Conservation (phyloP, 1,140 invertebrate species). For the Triops longicaudatus region DNA sequence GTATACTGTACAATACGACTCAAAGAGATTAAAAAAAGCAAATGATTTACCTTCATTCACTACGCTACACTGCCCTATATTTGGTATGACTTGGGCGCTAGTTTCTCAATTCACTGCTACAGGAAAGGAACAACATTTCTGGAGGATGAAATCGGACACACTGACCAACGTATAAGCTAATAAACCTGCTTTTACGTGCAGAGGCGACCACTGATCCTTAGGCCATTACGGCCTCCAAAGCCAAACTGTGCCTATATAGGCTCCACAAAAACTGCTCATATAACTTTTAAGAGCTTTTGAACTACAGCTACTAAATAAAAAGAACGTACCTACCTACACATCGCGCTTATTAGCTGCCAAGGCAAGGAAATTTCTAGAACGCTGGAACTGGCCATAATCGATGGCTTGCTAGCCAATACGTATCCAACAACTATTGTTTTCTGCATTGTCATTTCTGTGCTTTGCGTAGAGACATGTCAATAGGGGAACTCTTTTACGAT, state of each 20-base stretch:
- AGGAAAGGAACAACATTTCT: not conserved
- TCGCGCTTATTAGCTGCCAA: not conserved
- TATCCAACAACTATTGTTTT: not conserved
- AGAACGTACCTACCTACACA: not conserved
- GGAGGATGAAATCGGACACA: not conserved
- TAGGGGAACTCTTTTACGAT: not conserved
- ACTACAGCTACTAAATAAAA: not conserved
- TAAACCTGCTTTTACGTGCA: not conserved
- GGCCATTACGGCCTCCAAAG: too few relatives aligned
- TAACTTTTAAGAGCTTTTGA: not conserved
- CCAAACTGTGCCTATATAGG: not conserved
- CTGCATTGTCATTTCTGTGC: not conserved
- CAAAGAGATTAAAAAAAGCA: too few relatives aligned
- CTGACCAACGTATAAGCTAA: not conserved
- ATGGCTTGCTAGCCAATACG: not conserved
- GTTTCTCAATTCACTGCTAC: not conserved
- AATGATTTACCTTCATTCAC: too few relatives aligned
- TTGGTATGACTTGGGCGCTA: too few relatives aligned
- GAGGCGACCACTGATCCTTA: too few relatives aligned
- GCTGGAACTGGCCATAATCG: not conserved
- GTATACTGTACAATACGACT: too few relatives aligned
- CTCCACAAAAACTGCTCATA: not conserved
- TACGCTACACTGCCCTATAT: too few relatives aligned
- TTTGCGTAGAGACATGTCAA: not conserved
- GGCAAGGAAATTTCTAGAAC: not conserved